These are phyloP conservation scores for Caenorhabditis becei DNA, from an alignment of 2,888 invertebrate genomes.

Conservation along the genomic window DNA sequence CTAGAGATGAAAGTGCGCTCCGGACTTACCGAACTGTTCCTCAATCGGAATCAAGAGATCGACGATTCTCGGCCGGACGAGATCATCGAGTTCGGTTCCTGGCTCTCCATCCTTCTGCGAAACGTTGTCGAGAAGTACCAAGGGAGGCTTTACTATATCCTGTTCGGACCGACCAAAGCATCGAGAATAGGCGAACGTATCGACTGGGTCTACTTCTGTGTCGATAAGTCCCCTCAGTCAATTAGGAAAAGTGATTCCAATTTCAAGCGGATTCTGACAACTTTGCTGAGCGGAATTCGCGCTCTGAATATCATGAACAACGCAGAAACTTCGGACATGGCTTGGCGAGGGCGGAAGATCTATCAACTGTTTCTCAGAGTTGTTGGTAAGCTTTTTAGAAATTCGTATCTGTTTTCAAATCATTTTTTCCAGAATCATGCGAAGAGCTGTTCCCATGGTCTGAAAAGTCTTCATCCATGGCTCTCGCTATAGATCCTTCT, in stretches of 20 bases:
- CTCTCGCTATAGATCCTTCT: constrained; percentile 44
- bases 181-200: constrained; percentile 46
- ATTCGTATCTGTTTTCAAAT: background rate
- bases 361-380: constrained; percentile 52
- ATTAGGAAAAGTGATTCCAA: constrained; percentile 23
- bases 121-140: constrained; percentile 52
- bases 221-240: background rate
- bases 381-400: constrained; percentile 23
- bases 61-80: constrained; percentile 40
- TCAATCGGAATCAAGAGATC: constrained; percentile 51
- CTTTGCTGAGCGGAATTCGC: constrained; percentile 51
- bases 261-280: constrained; percentile 24
- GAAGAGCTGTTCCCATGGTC: constrained; percentile 26
- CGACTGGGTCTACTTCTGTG: constrained; percentile 49
- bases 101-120: constrained; percentile 48
- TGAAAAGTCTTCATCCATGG: constrained; percentile 26
- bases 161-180: constrained; percentile 51
- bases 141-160: constrained; percentile 45
- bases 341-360: constrained; percentile 41
- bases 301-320: constrained; percentile 56
- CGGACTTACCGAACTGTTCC: constrained; percentile 45
- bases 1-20: constrained; percentile 59
- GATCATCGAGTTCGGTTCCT: constrained; percentile 52
- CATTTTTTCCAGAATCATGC: constrained; percentile 33
- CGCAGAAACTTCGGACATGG: constrained; percentile 23